A percentile compares a stretch with the other conserved stretches of the same genome.
phyloP scores from a whole-genome alignment of 2,888 invertebrate species.

The Latheticus oryzae region DNA sequence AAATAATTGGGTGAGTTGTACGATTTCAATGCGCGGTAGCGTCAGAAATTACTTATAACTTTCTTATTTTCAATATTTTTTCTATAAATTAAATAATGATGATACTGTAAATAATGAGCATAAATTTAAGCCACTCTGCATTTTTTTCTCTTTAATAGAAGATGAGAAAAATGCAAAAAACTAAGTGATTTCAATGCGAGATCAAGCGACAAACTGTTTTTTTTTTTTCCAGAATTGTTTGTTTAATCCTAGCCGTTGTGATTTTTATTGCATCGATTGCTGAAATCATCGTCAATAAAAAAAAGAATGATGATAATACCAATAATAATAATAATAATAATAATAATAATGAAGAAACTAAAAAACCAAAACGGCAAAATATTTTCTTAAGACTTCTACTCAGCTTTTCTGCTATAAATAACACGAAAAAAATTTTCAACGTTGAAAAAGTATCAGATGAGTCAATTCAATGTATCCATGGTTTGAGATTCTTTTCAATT shows the following conservation, averaged over 20 bases:
- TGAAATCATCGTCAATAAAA: conserved; percentile 68
- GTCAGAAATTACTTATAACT: too few relatives aligned
- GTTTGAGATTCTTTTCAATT: conserved; percentile 81
- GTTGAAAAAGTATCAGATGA: conserved; percentile 75
- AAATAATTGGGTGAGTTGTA: conserved; percentile 74
- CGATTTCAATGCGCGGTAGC: too few relatives aligned
- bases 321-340: conserved; percentile 31
- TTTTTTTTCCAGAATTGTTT: conserved; percentile 66
- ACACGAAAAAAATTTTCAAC: conserved; percentile 80
- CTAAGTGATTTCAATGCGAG: conserved; percentile 19
- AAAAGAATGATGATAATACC: conserved; percentile 38
- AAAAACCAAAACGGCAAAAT: conserved; percentile 62
- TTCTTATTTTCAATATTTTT: too few relatives aligned
- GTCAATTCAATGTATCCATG: conserved; percentile 81
- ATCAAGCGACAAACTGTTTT: conserved; percentile 19
- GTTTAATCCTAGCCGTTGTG: conserved; percentile 64
- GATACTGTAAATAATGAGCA: too few relatives aligned
- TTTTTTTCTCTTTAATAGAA: too few relatives aligned
- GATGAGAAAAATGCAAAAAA: too few relatives aligned
- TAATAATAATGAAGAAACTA: conserved; percentile 14
- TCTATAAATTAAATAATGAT: too few relatives aligned
- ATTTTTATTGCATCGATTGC: conserved; percentile 74
- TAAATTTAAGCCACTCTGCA: too few relatives aligned
- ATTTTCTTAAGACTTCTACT: conserved; percentile 73
- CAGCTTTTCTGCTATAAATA: conserved; percentile 80